A percentile compares a stretch with the other conserved stretches of the same genome.
phyloP scores from a whole-genome alignment of 2,797 vertebrate species.

The Rhadinocentrus ornatus region DNA sequence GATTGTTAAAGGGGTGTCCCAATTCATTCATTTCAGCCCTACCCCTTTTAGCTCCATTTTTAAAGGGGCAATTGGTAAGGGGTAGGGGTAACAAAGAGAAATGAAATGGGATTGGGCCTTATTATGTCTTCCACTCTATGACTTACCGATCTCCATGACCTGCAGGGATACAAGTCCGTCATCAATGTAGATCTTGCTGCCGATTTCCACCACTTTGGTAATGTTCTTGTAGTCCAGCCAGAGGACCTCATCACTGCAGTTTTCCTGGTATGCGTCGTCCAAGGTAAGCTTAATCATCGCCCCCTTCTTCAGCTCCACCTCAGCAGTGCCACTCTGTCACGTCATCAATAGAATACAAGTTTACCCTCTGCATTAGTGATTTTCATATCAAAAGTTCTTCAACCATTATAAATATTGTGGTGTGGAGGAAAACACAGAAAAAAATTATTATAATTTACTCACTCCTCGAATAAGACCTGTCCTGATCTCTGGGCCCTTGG shows the following conservation, averaged over 20 bases:
- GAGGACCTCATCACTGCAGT: conserved; percentile 87
- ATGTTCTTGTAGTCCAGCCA: conserved; percentile 99
- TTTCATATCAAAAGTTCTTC: background rate
- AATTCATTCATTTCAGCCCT: too few species aligned
- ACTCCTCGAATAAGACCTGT: conserved; percentile 97
- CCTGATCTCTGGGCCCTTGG: conserved; percentile 98
- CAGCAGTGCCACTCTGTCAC: conserved; percentile 92
- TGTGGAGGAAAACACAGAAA: background rate
- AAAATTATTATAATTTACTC: conserved; percentile 60
- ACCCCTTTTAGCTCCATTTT: too few species aligned
- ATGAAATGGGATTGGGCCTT: too few species aligned
- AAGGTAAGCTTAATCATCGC: conserved; percentile 89
- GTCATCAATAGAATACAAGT: conserved; percentile 14
- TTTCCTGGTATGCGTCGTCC: conserved; percentile 90
- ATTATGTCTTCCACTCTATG: background rate
- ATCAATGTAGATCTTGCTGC: conserved; percentile 95
- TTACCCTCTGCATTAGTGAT: background rate
- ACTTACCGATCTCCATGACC: conserved; percentile 91
- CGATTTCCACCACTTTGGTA: conserved; percentile 89
- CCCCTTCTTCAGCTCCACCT: conserved; percentile 95
- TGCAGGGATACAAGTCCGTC: conserved; percentile 95
- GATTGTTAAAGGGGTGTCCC: too few species aligned
- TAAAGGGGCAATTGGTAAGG: too few species aligned
- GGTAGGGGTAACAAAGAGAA: too few species aligned
- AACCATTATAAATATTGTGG: background rate